These are phyloP conservation scores for Platyscapa corneri DNA, from an alignment of 1,140 invertebrate species.

Conservation along the genomic window DNA sequence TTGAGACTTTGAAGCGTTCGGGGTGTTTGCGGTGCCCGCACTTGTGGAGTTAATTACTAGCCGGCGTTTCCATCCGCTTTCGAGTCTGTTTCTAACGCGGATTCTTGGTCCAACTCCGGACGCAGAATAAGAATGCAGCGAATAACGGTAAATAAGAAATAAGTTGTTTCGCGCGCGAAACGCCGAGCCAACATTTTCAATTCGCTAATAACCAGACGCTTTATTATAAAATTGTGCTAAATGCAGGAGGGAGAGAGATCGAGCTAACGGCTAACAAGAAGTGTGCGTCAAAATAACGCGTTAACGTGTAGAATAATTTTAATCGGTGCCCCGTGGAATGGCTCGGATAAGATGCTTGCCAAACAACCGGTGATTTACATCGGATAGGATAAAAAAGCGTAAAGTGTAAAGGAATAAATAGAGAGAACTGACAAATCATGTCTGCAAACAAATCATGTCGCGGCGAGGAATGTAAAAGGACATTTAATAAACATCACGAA, in stretches of 20 bases:
- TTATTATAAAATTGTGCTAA: too few relatives aligned
- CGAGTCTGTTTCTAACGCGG: too few relatives aligned
- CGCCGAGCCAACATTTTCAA: background rate
- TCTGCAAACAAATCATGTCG: slow-evolving; percentile 59
- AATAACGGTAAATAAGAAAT: too few relatives aligned
- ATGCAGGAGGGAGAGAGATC: too few relatives aligned
- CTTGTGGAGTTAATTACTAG: background rate
- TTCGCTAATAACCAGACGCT: background rate
- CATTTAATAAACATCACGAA: slow-evolving; percentile 21
- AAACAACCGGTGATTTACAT: background rate
- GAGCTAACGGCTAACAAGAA: too few relatives aligned
- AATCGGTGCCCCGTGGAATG: background rate
- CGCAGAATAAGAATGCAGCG: too few relatives aligned
- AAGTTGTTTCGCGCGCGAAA: background rate
- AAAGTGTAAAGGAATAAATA: slow-evolving; percentile 58
- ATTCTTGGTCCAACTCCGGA: too few relatives aligned
- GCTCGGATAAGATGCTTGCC: background rate
- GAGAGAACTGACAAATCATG: slow-evolving; percentile 60
- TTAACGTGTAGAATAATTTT: background rate
- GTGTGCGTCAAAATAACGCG: too few relatives aligned
- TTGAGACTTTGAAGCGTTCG: background rate
- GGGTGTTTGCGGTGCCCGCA: background rate
- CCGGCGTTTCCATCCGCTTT: too few relatives aligned
- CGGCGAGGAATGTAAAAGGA: slow-evolving; percentile 31
- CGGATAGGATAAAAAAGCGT: background rate